A percentile compares a stretch with the other conserved stretches of the same genome.
Conservation (phyloP, 92 coral and sea anemone species). For the Isaurus tuberculatus region DNA sequence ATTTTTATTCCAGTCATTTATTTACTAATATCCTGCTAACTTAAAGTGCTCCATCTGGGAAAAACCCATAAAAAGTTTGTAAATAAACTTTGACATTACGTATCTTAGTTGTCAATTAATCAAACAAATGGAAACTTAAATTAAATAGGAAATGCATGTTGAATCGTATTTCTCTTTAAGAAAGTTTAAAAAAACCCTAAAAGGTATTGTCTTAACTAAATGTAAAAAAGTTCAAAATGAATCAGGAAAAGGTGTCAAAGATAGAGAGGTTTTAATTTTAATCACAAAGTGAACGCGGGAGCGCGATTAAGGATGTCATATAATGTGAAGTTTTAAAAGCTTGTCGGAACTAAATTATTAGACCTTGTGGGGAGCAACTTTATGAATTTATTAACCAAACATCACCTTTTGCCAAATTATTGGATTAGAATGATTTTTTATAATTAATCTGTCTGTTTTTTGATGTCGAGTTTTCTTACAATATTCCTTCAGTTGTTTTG, state of each 20-base stretch:
- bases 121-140: not conserved
- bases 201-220: not conserved
- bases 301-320: not conserved
- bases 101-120: slow-evolving; percentile 1
- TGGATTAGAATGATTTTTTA: not conserved
- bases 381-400: slow-evolving; percentile 8
- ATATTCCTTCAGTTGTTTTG: not conserved
- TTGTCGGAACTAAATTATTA: not conserved
- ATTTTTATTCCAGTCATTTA: not conserved
- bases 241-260: not conserved
- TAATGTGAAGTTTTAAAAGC: not conserved
- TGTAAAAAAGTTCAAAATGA: not conserved
- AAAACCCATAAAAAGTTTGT: slow-evolving; percentile 3
- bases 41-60: slow-evolving; percentile 16
- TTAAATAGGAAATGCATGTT: not conserved
- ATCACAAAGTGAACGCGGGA: not conserved
- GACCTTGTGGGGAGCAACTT: not conserved
- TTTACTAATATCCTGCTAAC: not conserved
- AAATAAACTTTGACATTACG: slow-evolving; percentile 5
- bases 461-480: not conserved
- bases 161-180: not conserved
- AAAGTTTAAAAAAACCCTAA: not conserved
- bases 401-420: not conserved
- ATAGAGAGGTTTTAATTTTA: not conserved
- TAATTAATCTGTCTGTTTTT: not conserved